Percentiles rank a stretch among this genome's conserved stretches.
Conservation (phyloP, 2,888 invertebrate genomes). For the Caenorhabditis sulstoni region DNA sequence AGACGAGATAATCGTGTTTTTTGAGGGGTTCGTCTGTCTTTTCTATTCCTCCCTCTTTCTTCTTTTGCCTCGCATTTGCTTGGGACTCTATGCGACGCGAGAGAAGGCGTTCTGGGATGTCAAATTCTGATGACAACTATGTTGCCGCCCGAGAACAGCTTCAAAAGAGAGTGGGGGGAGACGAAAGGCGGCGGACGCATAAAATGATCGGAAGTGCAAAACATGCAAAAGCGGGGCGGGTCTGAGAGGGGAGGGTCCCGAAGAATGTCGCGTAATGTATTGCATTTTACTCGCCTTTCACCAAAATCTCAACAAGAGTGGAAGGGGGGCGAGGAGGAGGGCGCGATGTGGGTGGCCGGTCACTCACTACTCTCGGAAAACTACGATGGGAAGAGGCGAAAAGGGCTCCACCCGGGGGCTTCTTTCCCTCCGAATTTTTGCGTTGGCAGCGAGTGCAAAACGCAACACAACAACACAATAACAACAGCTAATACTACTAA, state of each 20-base stretch:
- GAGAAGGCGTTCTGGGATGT: not conserved
- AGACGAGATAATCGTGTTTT: constrained; percentile 1
- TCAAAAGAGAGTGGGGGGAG: not conserved
- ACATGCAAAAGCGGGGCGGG: constrained; percentile 35
- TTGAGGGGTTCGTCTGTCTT: constrained; percentile 10
- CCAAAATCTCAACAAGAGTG: constrained; percentile 56
- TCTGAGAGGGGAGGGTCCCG: constrained; percentile 20
- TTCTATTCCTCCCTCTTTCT: not conserved
- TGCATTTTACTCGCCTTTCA: constrained; percentile 60
- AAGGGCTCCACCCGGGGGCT: constrained; percentile 15
- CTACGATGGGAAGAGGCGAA: constrained; percentile 4
- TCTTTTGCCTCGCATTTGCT: too few species aligned
- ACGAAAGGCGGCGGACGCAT: constrained; percentile 17
- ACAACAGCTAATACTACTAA: constrained; percentile 43
- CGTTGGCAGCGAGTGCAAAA: constrained; percentile 19
- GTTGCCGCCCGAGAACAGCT: not conserved
- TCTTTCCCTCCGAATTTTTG: constrained; percentile 28
- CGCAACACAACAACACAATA: constrained; percentile 38
- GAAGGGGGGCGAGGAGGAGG: constrained; percentile 9
- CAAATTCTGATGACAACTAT: constrained; percentile 3
- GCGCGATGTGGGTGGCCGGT: constrained; percentile 51
- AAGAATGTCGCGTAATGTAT: constrained; percentile 59
- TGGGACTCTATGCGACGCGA: too few species aligned
- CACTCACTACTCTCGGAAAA: constrained; percentile 25
- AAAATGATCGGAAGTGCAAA: constrained; percentile 54